Evolutionary conservation across 2,797 vertebrate genomes (phyloP).

Genomic region (Oceanodroma leucorhoa): DNA sequence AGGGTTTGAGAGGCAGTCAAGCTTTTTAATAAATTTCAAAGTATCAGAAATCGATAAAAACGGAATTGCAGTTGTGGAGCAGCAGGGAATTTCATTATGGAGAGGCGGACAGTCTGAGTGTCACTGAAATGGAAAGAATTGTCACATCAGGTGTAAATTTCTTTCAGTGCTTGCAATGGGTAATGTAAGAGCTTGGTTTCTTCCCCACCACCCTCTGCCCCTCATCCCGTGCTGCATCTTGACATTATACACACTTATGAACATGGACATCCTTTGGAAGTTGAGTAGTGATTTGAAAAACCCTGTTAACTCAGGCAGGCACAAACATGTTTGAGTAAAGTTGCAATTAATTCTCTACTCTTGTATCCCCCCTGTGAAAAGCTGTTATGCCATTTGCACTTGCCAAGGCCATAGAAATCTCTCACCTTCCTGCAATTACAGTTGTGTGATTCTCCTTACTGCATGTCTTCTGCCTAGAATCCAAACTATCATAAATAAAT

Average conservation of each 20-base stretch:
- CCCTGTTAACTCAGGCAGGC: slow-evolving; percentile 2
- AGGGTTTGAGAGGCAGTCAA: not conserved
- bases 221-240: not conserved
- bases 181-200: not conserved
- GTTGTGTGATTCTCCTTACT: not conserved
- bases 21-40: not conserved
- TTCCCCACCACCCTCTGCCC: not conserved
- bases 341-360: not conserved
- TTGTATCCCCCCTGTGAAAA: not conserved
- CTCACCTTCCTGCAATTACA: not conserved
- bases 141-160: not conserved
- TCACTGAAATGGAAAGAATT: not conserved
- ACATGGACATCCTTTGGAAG: not conserved
- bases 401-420: not conserved
- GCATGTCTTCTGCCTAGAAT: not conserved
- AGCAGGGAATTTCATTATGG: not conserved
- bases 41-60: not conserved
- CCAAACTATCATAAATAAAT: not conserved
- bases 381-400: not conserved
- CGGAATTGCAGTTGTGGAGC: not conserved
- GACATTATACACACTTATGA: not conserved
- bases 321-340: not conserved
- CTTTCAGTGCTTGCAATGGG: not conserved
- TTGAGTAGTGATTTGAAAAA: not conserved
- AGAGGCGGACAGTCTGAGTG: not conserved